Evolutionary conservation across 2,888 invertebrate species (phyloP), one percentile per base, ranked within the genome.

Genomic region (Ditula angustiorana): DNA sequence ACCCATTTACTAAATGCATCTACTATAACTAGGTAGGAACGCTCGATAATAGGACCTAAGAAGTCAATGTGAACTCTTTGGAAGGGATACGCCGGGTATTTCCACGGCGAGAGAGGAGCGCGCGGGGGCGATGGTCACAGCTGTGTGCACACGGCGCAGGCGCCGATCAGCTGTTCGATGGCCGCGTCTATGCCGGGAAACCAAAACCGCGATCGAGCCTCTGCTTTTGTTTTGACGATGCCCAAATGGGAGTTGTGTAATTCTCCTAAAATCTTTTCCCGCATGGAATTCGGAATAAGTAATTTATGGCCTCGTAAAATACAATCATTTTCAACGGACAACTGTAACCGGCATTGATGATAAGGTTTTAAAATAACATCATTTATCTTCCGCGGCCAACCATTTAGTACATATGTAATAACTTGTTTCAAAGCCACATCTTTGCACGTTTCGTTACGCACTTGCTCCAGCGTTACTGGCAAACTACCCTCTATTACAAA

Each of bases 1-100:
- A 74, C 69, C 71, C 75, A 74, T 53, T 74, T 75, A n/a, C 60
- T 57, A 49, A 63, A 67, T 0, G 73, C 71, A 37, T 75, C 71
- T 2, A 73, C 73, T 4, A 71, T 58, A 4, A 73, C 37, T 24
- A 71, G 50, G 47, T 67, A 71, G 49, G 62, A 58, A 3, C 53
- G 56, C 16, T 58, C 30, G 23, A 70, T 58, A 2, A 74, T 50
- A 0, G 70, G 75, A 4, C 72, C 75, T 13, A 71, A 46, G 53
- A 75, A 72, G 50, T 76, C 74, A 0, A 73, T 10, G 35, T 74
- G 75, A 7, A 74, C 5, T 2, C 74, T 52, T 30, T 71, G 47
- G 26, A 74, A 75, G 0, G 69, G 61, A 0, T 59, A 24, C 1
- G 67, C 67, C 1, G 73, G 72, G n/a, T 57, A 46, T 8, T 53